Conservation (phyloP, 1,140 invertebrate species). For the Halyomorpha halys region DNA sequence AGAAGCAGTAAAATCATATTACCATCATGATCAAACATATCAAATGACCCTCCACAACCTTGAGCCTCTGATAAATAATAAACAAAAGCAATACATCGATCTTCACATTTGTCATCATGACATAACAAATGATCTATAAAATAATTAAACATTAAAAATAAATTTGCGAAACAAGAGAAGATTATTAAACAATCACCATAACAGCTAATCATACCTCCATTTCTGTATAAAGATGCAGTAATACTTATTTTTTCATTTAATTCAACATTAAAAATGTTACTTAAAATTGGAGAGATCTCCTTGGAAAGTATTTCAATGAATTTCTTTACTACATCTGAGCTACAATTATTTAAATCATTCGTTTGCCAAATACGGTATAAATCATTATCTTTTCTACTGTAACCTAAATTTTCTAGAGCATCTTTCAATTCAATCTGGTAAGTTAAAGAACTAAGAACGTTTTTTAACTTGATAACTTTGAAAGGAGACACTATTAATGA, state of each 20-base stretch:
- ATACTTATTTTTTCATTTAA: slow-evolving; percentile 20
- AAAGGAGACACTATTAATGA: slow-evolving; percentile 11
- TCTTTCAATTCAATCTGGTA: slow-evolving; percentile 2
- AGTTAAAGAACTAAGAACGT: slow-evolving; percentile 5
- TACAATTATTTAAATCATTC: slow-evolving; percentile 3
- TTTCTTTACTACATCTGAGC: background rate
- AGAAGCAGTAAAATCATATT: background rate
- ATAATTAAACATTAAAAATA: background rate
- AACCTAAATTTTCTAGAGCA: background rate
- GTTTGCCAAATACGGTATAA: slow-evolving; percentile 23
- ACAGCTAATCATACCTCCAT: slow-evolving; percentile 17
- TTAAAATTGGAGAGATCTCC: slow-evolving; percentile 10
- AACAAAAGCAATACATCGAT: slow-evolving; percentile 31
- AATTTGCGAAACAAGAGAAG: background rate
- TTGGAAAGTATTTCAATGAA: slow-evolving; percentile 16
- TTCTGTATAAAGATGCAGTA: slow-evolving; percentile 21
- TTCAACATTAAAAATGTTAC: slow-evolving; percentile 13
- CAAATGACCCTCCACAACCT: slow-evolving; percentile 28
- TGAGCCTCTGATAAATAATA: slow-evolving; percentile 30
- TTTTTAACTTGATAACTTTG: slow-evolving; percentile 24
- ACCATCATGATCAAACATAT: slow-evolving; percentile 28
- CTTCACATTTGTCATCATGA: slow-evolving; percentile 32
- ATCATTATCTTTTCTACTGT: slow-evolving; percentile 23
- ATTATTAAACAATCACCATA: background rate
- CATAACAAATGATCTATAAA: slow-evolving; percentile 31